phyloP scores from a whole-genome alignment of 2,797 vertebrate genomes.

The Epinephelus malabaricus region DNA sequence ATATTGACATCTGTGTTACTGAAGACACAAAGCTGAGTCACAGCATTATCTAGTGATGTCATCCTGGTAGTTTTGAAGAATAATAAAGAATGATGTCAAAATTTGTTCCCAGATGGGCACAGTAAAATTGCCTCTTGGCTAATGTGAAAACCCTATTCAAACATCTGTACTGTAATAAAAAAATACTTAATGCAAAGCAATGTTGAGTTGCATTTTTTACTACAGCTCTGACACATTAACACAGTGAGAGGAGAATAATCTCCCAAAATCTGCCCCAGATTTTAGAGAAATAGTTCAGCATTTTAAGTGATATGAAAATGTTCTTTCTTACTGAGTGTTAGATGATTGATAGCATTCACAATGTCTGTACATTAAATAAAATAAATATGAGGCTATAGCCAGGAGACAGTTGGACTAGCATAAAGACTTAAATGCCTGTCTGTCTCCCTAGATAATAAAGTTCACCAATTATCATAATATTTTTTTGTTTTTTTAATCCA shows the following conservation, averaged over 20 bases:
- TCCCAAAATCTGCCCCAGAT: neutral
- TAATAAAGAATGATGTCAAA: neutral
- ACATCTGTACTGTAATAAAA: neutral
- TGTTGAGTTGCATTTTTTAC: neutral
- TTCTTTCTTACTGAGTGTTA: too few relatives aligned
- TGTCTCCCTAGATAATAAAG: too few relatives aligned
- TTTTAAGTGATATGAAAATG: too few relatives aligned
- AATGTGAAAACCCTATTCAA: neutral
- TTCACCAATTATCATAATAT: too few relatives aligned
- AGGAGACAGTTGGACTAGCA: too few relatives aligned
- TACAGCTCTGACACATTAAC: neutral
- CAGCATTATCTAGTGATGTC: neutral
- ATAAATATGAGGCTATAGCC: too few relatives aligned
- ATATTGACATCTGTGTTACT: neutral
- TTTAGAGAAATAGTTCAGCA: neutral
- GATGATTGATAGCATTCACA: too few relatives aligned
- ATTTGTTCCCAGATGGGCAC: constrained; percentile 5
- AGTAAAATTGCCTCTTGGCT: neutral
- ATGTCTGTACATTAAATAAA: too few relatives aligned
- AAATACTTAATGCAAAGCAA: neutral
- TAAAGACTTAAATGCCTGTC: too few relatives aligned
- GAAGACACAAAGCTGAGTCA: constrained; percentile 12
- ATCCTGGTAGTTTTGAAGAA: neutral
- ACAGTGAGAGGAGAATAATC: neutral
- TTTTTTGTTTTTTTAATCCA: too few relatives aligned